A percentile compares a stretch with the other conserved stretches of the same genome.
Evolutionary conservation across 1,140 invertebrate genomes (phyloP).

Genomic region (Chionoecetes opilio): DNA sequence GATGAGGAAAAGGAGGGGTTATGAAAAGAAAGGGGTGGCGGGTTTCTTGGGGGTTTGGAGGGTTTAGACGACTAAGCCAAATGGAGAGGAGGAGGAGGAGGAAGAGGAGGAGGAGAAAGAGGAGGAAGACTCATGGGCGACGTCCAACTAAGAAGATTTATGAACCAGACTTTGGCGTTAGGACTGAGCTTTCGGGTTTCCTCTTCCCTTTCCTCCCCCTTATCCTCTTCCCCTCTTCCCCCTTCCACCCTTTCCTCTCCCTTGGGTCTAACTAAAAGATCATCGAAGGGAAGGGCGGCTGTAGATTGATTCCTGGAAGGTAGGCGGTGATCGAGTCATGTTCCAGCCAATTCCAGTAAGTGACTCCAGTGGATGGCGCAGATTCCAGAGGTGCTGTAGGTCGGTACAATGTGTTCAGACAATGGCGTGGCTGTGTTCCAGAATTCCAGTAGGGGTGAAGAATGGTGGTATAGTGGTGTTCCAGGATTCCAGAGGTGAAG

Average conservation of each 20-base stretch:
- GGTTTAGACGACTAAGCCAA: too few relatives aligned
- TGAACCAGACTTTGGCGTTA: slow-evolving; percentile 7
- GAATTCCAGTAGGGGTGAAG: background rate
- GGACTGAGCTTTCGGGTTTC: background rate
- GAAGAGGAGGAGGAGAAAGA: background rate
- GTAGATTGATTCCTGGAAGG: background rate
- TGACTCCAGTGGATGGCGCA: background rate
- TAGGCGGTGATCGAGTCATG: background rate
- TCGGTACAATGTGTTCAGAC: background rate
- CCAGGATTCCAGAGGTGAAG: too few relatives aligned
- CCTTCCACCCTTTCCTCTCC: background rate
- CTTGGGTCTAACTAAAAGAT: background rate
- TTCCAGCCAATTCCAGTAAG: background rate
- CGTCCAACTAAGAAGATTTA: slow-evolving; percentile 29
- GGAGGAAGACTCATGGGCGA: slow-evolving; percentile 22
- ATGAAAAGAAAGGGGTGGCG: too few relatives aligned
- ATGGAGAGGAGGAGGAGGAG: too few relatives aligned
- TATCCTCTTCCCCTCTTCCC: background rate
- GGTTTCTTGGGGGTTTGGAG: too few relatives aligned
- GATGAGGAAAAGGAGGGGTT: too few relatives aligned
- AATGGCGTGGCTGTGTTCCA: background rate
- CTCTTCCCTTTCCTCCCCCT: background rate
- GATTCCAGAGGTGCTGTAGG: background rate
- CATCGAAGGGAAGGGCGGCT: background rate
- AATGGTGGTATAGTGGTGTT: too few relatives aligned